phyloP scores from a whole-genome alignment of 2,113 vertebrate species.

The Trichomycterus rosablanca region DNA sequence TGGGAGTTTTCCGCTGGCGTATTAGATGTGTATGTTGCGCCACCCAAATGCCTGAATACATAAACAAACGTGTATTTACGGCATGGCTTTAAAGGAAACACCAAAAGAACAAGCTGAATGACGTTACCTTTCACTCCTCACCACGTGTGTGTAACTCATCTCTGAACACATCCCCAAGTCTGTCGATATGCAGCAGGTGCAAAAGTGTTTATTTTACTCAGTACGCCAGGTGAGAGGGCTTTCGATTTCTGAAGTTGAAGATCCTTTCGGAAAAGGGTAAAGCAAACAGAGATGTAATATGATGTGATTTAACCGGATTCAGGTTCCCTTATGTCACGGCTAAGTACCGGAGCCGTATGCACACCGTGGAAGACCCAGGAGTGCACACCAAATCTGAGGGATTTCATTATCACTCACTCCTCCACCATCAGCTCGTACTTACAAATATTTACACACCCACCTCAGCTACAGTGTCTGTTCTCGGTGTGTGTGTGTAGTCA shows the following conservation, averaged over 20 bases:
- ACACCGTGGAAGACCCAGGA: slow-evolving; percentile 32
- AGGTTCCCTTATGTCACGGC: slow-evolving; percentile 21
- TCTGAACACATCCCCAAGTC: no score
- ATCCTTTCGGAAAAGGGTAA: slow-evolving; percentile 27
- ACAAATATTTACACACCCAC: slow-evolving; percentile 22
- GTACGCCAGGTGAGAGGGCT: background rate
- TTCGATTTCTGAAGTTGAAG: slow-evolving; percentile 3
- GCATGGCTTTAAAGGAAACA: no score
- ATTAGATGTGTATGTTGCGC: no score
- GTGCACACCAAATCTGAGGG: slow-evolving; percentile 30
- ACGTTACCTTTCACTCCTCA: no score
- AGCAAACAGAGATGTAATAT: slow-evolving; percentile 39
- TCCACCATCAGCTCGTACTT: slow-evolving; percentile 22
- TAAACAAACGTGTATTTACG: no score
- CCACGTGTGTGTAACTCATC: no score
- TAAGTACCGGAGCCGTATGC: slow-evolving; percentile 25
- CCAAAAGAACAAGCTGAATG: no score
- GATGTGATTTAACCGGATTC: slow-evolving; percentile 41
- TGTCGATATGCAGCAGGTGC: no score
- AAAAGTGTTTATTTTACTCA: no score
- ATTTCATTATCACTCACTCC: slow-evolving; percentile 34
- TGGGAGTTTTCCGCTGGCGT: no score
- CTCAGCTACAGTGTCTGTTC: slow-evolving; percentile 4
- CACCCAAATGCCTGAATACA: no score
- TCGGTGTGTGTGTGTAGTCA: background rate